Evolutionary conservation across 2,888 invertebrate genomes (phyloP).

Genomic region (Drosophila flavopinicola): DNA sequence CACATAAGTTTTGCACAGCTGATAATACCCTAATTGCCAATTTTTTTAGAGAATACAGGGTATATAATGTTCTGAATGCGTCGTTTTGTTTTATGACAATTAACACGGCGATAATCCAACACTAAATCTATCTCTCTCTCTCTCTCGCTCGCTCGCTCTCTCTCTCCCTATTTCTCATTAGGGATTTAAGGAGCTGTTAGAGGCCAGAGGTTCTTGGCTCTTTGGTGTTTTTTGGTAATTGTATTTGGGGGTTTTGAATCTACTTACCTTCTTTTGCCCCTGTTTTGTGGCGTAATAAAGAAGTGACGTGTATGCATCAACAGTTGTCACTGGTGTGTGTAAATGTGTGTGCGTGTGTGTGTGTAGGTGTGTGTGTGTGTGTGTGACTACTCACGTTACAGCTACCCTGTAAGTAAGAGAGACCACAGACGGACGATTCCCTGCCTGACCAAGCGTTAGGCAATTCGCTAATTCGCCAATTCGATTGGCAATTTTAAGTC

Average conservation of each 20-base stretch:
- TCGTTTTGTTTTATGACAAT: constrained; percentile 75
- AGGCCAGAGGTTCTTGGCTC: neutral
- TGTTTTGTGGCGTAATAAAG: constrained; percentile 62
- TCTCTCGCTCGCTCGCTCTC: neutral
- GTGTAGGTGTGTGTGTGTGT: neutral
- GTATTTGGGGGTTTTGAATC: constrained; percentile 13
- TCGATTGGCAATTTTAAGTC: too few relatives aligned
- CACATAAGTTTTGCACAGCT: too few relatives aligned
- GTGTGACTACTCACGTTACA: constrained; percentile 44
- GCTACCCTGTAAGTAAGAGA: too few relatives aligned
- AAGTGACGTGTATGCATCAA: constrained; percentile 49
- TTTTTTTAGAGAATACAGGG: neutral
- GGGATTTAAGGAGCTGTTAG: neutral
- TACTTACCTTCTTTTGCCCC: constrained; percentile 12
- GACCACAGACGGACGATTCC: too few relatives aligned
- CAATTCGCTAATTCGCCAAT: too few relatives aligned
- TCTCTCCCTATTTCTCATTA: too few relatives aligned
- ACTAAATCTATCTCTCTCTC: neutral
- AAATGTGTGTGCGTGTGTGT: constrained; percentile 1
- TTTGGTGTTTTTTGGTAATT: constrained; percentile 14
- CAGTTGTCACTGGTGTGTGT: constrained; percentile 14
- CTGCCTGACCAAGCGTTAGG: too few relatives aligned
- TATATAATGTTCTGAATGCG: constrained; percentile 44
- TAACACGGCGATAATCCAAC: constrained; percentile 48
- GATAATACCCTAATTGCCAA: neutral